Evolutionary conservation across 1,140 invertebrate species (phyloP), one percentile per base, ranked within the genome.

Genomic region (Sinella curviseta): DNA sequence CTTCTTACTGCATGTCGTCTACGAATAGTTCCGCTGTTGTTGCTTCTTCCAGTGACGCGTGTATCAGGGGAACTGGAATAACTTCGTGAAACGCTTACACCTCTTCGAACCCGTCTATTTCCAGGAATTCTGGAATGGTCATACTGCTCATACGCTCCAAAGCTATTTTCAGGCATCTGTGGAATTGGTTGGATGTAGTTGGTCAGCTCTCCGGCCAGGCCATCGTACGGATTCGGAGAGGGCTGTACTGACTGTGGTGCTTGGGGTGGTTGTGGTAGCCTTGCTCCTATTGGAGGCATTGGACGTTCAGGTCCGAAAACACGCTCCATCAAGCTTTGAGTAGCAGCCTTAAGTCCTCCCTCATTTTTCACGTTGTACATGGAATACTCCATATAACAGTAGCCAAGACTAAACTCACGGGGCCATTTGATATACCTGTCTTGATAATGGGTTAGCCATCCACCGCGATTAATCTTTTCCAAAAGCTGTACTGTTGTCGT

Each of bases 371-470:
- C 75, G 54, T 83, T 82, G 65, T 79, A 84, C 33, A 84, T 35
- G 0, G 57, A 60, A 34, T 84, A 84, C 73, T 84, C 83, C 30
- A 84, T 17, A 65, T 84, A 84, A 76, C 83, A 84, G 76, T 83
- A 84, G 60, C 83, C 83, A 26, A 84, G 33, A 55, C 80, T 84
- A 73, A 82, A 84, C 65, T 84, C 83, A 12, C 83, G 28, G 0
- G 78, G 60, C 78, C 78, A 84, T 0, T 30, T 35, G 16, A 80
- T 67, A 39, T 84, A 84, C 16, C 75, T 35, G 16, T 81, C 81
- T 31, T 70, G 35, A 31, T 78, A 70, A 20, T 78, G 54, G 36
- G 78, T 57, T 1, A 84, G 80, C 81, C 81, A 84, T 1, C 83
- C 83, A 0, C 83, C 83, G 17, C 81, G 81, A 77, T 84, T 81